phyloP scores from a whole-genome alignment of 2,113 vertebrate genomes.

The Hylia prasina region DNA sequence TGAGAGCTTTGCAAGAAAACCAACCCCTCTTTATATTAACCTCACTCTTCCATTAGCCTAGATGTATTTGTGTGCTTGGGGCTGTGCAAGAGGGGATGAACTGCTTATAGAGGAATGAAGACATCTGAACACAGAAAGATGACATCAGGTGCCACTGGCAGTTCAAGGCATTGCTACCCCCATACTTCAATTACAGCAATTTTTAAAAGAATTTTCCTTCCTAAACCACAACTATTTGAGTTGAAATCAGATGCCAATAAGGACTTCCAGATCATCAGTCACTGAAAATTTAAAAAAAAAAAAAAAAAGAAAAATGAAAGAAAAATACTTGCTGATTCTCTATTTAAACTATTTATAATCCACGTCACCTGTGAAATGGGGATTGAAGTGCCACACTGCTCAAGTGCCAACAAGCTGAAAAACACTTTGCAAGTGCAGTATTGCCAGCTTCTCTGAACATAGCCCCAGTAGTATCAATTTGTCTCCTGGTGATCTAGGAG shows the following conservation, averaged over 20 bases:
- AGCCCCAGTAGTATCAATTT: background rate
- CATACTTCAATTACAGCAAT: background rate
- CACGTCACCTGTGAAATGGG: background rate
- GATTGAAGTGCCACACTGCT: background rate
- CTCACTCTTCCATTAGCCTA: conserved; percentile 1
- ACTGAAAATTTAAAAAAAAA: background rate
- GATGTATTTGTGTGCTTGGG: background rate
- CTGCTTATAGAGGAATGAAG: background rate
- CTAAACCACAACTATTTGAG: background rate
- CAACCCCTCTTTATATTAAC: background rate
- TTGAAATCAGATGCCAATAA: background rate
- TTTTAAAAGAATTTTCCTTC: background rate
- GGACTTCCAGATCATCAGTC: background rate
- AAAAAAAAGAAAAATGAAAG: background rate
- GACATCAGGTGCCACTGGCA: background rate
- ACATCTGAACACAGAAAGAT: background rate
- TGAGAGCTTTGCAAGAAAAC: background rate
- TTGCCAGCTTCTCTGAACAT: background rate
- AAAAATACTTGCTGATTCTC: background rate
- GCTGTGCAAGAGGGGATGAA: background rate
- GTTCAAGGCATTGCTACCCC: background rate
- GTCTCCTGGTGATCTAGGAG: background rate
- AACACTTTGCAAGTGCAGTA: background rate
- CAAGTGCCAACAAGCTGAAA: background rate
- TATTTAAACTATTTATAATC: background rate